Evolutionary conservation across 2,797 vertebrate species (phyloP).

Genomic region (Falco rusticolus): DNA sequence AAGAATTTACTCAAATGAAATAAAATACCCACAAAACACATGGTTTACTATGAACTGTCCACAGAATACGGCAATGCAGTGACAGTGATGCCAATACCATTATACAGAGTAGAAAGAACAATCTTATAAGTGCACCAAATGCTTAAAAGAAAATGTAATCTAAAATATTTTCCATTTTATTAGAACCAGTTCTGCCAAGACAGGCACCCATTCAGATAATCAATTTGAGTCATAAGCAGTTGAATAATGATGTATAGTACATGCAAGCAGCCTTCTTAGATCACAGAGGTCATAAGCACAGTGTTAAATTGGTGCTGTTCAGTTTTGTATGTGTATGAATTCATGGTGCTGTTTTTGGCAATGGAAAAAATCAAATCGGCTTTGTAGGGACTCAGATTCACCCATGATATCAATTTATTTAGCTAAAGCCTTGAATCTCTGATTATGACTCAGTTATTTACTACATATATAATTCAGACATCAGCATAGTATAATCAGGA

Average conservation of each 20-base stretch:
- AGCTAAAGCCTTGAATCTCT: background rate
- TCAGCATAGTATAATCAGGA: background rate
- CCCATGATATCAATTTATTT: background rate
- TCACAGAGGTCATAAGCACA: background rate
- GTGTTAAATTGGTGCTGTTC: background rate
- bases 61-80: background rate
- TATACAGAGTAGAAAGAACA: background rate
- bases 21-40: background rate
- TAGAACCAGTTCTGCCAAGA: background rate
- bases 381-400: background rate
- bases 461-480: background rate
- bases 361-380: background rate
- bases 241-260: background rate
- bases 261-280: background rate
- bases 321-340: background rate
- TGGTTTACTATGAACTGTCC: background rate
- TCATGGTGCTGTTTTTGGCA: background rate
- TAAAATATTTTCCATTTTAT: background rate
- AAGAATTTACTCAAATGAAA: background rate
- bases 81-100: background rate
- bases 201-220: background rate
- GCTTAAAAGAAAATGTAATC: background rate
- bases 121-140: background rate
- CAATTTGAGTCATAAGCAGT: background rate
- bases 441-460: background rate